phyloP scores from a whole-genome alignment of 2,113 vertebrate species.

The Cololabis saira region DNA sequence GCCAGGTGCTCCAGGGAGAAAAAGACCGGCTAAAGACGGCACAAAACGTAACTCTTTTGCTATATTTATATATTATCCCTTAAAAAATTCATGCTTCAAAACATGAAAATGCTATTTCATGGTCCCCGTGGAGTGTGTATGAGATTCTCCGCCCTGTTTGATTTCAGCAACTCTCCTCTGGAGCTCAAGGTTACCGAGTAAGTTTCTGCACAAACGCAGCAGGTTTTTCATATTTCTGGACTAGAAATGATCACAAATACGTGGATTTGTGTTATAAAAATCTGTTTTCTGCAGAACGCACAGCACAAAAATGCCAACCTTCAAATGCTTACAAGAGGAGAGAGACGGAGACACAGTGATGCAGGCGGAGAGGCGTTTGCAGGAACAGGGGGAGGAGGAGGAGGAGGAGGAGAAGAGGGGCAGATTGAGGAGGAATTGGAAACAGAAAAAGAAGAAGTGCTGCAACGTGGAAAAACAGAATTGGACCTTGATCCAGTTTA shows the following conservation, averaged over 20 bases:
- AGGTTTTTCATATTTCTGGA: neutral
- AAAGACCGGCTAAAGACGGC: conserved; percentile 44
- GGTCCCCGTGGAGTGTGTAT: neutral
- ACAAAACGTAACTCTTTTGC: conserved; percentile 58
- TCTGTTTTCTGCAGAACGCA: conserved; percentile 49
- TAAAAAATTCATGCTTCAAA: conserved; percentile 7
- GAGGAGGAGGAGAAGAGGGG: conserved; percentile 2
- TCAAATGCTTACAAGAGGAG: neutral
- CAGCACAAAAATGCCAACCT: conserved; percentile 40
- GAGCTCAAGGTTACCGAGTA: conserved; percentile 68
- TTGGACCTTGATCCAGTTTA: conserved; percentile 32
- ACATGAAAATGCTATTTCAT: conserved; percentile 19
- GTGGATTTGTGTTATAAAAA: neutral
- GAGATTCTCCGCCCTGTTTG: conserved; percentile 20
- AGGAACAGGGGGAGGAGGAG: conserved; percentile 9
- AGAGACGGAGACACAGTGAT: conserved; percentile 23
- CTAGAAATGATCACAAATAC: neutral
- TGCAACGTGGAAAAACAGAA: conserved; percentile 2
- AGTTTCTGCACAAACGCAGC: conserved; percentile 34
- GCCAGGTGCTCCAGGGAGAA: conserved; percentile 73
- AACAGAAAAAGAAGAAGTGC: conserved; percentile 2
- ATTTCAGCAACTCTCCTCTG: conserved; percentile 61
- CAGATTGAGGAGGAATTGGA: conserved; percentile 3
- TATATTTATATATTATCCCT: neutral
- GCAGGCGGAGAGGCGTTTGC: conserved; percentile 12